These are phyloP conservation scores for Ornithoptera priamus DNA, from an alignment of 2,888 invertebrate genomes.

Conservation along the genomic window DNA sequence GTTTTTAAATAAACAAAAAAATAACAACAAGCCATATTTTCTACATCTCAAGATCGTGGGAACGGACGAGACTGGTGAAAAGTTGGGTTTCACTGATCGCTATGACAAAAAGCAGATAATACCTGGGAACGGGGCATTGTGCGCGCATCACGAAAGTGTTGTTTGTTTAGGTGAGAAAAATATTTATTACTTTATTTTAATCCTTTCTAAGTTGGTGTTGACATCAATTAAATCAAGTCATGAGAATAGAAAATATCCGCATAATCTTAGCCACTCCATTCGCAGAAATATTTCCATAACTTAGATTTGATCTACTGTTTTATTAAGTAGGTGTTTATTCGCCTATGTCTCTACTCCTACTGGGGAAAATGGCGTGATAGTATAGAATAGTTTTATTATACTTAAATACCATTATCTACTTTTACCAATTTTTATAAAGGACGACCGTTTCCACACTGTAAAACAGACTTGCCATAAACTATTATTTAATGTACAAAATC, in stretches of 20 bases:
- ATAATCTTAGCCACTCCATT: neutral
- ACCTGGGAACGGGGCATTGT: constrained; percentile 56
- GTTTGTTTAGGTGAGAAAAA: constrained; percentile 30
- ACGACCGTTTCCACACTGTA: too few species aligned
- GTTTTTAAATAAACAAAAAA: constrained; percentile 24
- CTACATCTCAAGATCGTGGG: constrained; percentile 59
- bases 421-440: too few species aligned
- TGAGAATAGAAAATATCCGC: neutral
- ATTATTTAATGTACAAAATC: too few species aligned
- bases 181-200: constrained; percentile 25
- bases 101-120: constrained; percentile 54
- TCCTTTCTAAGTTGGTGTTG: constrained; percentile 25
- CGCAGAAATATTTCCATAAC: neutral
- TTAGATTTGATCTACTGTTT: neutral
- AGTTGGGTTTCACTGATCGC: constrained; percentile 61
- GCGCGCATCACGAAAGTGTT: constrained; percentile 50
- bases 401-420: too few species aligned
- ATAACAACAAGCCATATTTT: constrained; percentile 54
- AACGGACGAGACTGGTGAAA: constrained; percentile 50
- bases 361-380: too few species aligned
- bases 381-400: too few species aligned
- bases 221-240: constrained; percentile 5
- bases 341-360: too few species aligned
- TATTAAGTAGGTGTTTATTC: too few species aligned
- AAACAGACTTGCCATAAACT: too few species aligned